Base-by-base conservation (phyloP, 2,888 invertebrate genomes). In the Galeopsomyia nigrocyanea region DNA sequence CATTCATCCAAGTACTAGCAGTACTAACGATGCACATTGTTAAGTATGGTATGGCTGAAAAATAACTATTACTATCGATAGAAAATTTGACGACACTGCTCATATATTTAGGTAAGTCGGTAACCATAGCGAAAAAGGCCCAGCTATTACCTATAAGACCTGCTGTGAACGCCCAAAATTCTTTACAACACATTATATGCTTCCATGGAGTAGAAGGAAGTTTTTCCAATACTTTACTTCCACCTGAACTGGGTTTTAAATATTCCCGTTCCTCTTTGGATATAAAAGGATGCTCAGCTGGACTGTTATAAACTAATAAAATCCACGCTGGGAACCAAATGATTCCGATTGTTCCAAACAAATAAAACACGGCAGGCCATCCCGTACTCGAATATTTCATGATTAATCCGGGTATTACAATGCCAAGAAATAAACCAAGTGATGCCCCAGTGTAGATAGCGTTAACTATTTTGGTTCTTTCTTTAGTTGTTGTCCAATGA, bases 361-460 rank as follows among this genome's bases (percentile, higher is more conserved):
- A 87, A 80, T 94, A 94, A 86, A 94, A 94, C 7, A 93, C 93
- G 0, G 91, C 89, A 26, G 90, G 88, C 93, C 93, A 94, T 51
- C 60, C 55, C 9, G 3, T 17, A 16, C 21, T 31, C 9, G 31
- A 21, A 60, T 61, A 39, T 14, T 22, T 47, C 9, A 69, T 49
- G 3, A 93, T 89, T 7, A 93, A 85, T 21, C 91, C 84, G 0
- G 93, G 93, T 7, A 92, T 92, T 6, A 92, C 78, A 0, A 88
- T 81, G 74, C 89, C 90, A 14, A 90, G 90, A 63, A 90, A 83
- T 46, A 26, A 16, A 0, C 67, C 67, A 0, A 67, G 49, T 16
- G 26, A 46, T 31, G 55, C 21, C 10, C 69, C 69, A 3, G 39
- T 19, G n/a, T 46, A 63, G 7, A 69, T 31, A 13, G 49, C 21